A percentile compares a stretch with the other conserved stretches of the same genome.
Conservation (phyloP, 2,113 vertebrate species). For the Scomber japonicus region DNA sequence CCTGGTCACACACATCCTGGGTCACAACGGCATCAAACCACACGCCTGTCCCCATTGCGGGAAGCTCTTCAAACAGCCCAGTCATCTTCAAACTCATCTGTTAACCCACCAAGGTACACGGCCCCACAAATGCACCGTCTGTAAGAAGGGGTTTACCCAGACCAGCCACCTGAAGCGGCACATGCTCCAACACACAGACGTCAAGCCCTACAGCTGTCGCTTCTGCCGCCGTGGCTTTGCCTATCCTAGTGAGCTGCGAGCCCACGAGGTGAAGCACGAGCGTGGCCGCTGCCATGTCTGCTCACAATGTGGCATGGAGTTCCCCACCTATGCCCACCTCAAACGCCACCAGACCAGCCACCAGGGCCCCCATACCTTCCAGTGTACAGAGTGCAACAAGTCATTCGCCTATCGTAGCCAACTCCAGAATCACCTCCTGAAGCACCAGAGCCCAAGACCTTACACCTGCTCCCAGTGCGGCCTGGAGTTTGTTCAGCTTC, state of each 20-base stretch:
- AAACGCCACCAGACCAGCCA: conserved; percentile 96
- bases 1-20: conserved; percentile 97
- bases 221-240: conserved; percentile 96
- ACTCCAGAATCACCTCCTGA: conserved; percentile 97
- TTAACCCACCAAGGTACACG: conserved; percentile 96
- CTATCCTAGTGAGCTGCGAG: conserved; percentile 97
- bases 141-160: conserved; percentile 98
- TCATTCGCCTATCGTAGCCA: conserved; percentile 98
- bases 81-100: conserved; percentile 97
- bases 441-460: conserved; percentile 96
- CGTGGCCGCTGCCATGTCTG: conserved; percentile 95
- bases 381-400: conserved; percentile 97
- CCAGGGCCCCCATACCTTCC: conserved; percentile 96
- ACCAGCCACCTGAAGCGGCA: conserved; percentile 99
- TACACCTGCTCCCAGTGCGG: conserved; percentile 97
- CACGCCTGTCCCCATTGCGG: conserved; percentile 95
- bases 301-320: conserved; percentile 96
- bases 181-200: conserved; percentile 96
- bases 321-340: conserved; percentile 96
- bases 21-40: conserved; percentile 97
- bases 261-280: conserved; percentile 96
- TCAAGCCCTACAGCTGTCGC: conserved; percentile 98
- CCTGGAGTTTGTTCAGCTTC: conserved; percentile 97
- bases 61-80: conserved; percentile 99
- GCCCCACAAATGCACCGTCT: conserved; percentile 96